phyloP scores from a whole-genome alignment of 2,797 vertebrate genomes.

The Epinephelus coioides region DNA sequence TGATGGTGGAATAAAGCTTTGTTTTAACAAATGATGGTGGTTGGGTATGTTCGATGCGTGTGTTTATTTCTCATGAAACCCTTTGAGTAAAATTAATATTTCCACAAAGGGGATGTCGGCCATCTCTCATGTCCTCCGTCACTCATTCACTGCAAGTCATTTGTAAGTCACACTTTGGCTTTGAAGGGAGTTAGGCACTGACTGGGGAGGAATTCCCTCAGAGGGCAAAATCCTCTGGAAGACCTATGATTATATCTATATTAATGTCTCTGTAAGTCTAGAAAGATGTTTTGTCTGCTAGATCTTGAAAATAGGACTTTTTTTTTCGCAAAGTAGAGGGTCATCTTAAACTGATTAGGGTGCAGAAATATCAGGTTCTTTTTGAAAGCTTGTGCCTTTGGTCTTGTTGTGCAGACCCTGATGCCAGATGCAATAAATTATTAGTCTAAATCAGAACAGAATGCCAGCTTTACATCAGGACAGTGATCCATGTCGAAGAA shows the following conservation, averaged over 20 bases:
- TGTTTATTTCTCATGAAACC: constrained; percentile 47
- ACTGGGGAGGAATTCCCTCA: constrained; percentile 80
- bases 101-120: constrained; percentile 68
- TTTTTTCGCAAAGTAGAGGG: constrained; percentile 82
- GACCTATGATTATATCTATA: constrained; percentile 88
- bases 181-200: constrained; percentile 83
- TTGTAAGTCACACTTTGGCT: constrained; percentile 88
- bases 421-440: constrained; percentile 89
- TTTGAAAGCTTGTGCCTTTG: constrained; percentile 82
- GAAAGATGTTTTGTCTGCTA: constrained; percentile 83
- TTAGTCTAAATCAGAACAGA: constrained; percentile 88
- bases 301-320: constrained; percentile 82
- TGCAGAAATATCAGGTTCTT: constrained; percentile 86
- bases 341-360: constrained; percentile 93
- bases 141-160: constrained; percentile 85
- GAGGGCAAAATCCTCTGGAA: constrained; percentile 80
- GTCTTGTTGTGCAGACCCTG: constrained; percentile 81
- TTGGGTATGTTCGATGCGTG: constrained; percentile 5
- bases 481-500: constrained; percentile 77
- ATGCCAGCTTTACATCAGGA: constrained; percentile 82
- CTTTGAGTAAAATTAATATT: constrained; percentile 74
- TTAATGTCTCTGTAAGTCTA: constrained; percentile 84
- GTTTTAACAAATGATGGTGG: constrained; percentile 17
- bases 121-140: constrained; percentile 82
- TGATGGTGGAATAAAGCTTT: constrained; percentile 13